phyloP scores from a whole-genome alignment of 1,140 invertebrate genomes.

The Caenorhabditis latens region DNA sequence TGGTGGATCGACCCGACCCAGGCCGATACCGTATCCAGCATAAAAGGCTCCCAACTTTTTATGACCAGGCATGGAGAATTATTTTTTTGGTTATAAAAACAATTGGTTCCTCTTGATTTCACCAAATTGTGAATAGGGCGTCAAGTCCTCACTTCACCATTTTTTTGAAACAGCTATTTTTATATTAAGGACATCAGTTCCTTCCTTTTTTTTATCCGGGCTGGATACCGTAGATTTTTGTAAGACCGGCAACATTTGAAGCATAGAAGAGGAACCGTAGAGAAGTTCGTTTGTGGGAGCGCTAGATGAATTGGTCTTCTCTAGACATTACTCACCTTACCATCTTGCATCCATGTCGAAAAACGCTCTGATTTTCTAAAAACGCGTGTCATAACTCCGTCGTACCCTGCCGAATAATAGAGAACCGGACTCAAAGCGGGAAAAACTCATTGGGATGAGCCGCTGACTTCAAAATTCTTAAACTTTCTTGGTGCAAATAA shows the following conservation, averaged over 20 bases:
- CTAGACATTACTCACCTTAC: too few species aligned
- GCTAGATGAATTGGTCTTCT: too few species aligned
- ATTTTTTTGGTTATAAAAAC: background rate
- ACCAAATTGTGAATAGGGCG: background rate
- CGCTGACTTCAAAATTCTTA: background rate
- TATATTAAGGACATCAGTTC: background rate
- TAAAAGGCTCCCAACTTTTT: background rate
- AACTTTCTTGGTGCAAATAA: background rate
- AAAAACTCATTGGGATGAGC: background rate
- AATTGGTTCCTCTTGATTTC: background rate
- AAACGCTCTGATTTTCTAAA: background rate
- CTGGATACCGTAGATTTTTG: background rate
- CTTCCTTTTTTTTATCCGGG: background rate
- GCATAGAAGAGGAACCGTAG: too few species aligned
- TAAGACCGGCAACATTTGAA: too few species aligned
- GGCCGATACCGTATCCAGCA: background rate
- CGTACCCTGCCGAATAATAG: background rate
- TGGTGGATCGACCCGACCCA: background rate
- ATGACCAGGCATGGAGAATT: background rate
- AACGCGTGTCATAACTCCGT: background rate
- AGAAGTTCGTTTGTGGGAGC: too few species aligned
- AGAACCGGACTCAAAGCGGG: background rate
- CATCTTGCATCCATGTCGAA: background rate
- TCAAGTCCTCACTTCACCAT: background rate
- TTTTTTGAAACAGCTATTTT: slow-evolving; percentile 12